phyloP scores from a whole-genome alignment of 2,113 vertebrate species.

The Leucopsar rothschildi region DNA sequence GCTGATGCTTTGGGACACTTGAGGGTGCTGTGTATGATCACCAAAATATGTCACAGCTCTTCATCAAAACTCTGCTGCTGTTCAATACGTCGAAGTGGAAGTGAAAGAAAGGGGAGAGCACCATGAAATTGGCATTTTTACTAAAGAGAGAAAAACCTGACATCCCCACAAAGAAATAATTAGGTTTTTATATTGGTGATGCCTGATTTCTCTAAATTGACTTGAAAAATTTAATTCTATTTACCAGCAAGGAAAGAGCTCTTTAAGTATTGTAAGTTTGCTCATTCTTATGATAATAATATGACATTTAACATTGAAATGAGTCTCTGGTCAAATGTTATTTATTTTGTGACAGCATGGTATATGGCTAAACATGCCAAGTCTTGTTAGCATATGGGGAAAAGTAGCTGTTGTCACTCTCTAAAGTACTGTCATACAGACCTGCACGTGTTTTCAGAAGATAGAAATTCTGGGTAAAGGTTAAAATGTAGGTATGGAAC shows the following conservation, averaged over 20 bases:
- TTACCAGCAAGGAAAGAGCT: not conserved
- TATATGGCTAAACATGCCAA: not conserved
- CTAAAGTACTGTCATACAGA: not conserved
- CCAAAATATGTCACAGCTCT: not conserved
- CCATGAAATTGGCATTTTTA: not conserved
- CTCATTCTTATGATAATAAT: not conserved
- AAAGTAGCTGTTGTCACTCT: not conserved
- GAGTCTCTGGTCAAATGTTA: not conserved
- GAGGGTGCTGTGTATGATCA: not conserved
- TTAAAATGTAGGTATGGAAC: not conserved
- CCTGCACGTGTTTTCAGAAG: not conserved
- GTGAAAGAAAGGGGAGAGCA: not conserved
- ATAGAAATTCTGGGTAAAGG: not conserved
- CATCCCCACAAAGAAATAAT: not conserved
- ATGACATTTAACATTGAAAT: not conserved
- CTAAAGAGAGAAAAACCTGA: not conserved
- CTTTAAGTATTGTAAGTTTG: not conserved
- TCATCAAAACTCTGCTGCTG: not conserved
- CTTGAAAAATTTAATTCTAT: not conserved
- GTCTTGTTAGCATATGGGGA: not conserved
- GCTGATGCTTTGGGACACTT: not conserved
- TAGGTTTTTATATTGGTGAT: not conserved
- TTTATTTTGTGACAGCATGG: not conserved
- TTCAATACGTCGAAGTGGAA: not conserved
- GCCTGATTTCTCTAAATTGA: not conserved